Conservation (phyloP, 2,888 invertebrate genomes). For the Cybosia mesomella region DNA sequence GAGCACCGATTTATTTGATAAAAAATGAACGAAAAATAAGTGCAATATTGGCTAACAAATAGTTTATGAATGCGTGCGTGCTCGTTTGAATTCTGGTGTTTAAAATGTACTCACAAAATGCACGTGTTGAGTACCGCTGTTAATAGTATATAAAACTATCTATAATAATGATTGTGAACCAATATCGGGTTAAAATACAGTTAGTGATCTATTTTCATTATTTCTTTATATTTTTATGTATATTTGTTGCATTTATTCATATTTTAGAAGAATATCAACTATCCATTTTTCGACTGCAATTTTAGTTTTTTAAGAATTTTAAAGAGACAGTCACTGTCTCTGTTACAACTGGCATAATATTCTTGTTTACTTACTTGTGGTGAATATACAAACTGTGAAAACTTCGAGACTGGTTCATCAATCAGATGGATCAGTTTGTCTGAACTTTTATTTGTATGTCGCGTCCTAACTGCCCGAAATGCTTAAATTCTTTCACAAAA, state of each 20-base stretch:
- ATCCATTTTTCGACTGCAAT: constrained; percentile 58
- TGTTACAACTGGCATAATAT: constrained; percentile 47
- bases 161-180: constrained; percentile 53
- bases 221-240: constrained; percentile 67
- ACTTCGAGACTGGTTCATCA: neutral
- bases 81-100: no score
- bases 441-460: constrained; percentile 30
- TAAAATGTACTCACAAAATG: neutral
- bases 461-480: constrained; percentile 47
- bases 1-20: neutral
- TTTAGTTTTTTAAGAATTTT: constrained; percentile 61
- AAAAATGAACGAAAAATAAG: constrained; percentile 27
- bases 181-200: constrained; percentile 53
- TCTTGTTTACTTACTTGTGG: constrained; percentile 37
- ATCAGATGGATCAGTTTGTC: constrained; percentile 9
- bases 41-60: constrained; percentile 41
- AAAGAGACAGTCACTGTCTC: constrained; percentile 54
- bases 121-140: constrained; percentile 24
- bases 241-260: constrained; percentile 84
- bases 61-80: constrained; percentile 2
- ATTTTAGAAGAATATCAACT: constrained; percentile 47
- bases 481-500: constrained; percentile 21
- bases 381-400: constrained; percentile 23
- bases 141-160: constrained; percentile 34
- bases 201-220: constrained; percentile 57